These are phyloP conservation scores for Drosophila rellima DNA, from an alignment of 2,888 invertebrate species.

Conservation along the genomic window DNA sequence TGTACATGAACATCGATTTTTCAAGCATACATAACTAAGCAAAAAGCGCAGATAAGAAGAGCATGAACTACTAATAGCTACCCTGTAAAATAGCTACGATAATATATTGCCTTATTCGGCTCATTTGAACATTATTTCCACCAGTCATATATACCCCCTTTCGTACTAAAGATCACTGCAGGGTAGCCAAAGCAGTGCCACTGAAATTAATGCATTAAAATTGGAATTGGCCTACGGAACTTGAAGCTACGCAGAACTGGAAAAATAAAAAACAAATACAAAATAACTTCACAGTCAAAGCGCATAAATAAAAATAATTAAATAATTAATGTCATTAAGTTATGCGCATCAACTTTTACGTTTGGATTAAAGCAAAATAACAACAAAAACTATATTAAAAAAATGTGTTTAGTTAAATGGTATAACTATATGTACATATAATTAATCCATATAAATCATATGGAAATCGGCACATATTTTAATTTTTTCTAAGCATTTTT, in stretches of 20 bases:
- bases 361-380: slow-evolving; percentile 44
- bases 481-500: slow-evolving; percentile 17
- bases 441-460: slow-evolving; percentile 62
- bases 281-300: slow-evolving; percentile 29
- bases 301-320: slow-evolving; percentile 80
- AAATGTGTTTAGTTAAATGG: slow-evolving; percentile 6
- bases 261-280: slow-evolving; percentile 18
- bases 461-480: slow-evolving; percentile 58
- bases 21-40: slow-evolving; percentile 47
- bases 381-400: slow-evolving; percentile 24
- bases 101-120: background rate
- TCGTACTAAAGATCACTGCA: background rate
- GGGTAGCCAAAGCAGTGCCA: slow-evolving; percentile 10
- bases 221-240: slow-evolving; percentile 43
- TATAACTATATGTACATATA: slow-evolving; percentile 33
- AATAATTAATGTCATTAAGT: slow-evolving; percentile 78
- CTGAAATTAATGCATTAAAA: slow-evolving; percentile 36
- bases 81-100: background rate
- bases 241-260: slow-evolving; percentile 24
- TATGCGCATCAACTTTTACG: slow-evolving; percentile 61
- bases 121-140: background rate
- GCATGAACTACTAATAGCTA: background rate
- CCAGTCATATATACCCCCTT: background rate
- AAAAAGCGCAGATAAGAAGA: slow-evolving; percentile 14
- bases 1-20: slow-evolving; percentile 39